Evolutionary conservation across 2,797 vertebrate species (phyloP).

Genomic region (Erpetoichthys calabaricus): DNA sequence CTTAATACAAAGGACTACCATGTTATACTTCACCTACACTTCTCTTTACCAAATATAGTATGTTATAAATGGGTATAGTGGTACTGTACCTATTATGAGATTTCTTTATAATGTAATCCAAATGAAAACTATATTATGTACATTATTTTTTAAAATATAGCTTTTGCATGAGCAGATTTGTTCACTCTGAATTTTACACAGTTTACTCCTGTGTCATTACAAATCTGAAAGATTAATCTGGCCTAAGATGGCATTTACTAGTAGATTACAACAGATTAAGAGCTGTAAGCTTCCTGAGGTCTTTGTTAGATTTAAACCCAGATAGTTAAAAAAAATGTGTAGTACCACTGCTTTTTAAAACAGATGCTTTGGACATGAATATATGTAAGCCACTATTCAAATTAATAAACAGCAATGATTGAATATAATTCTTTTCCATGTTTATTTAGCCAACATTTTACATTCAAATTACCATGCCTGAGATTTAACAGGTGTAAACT

Average conservation of each 20-base stretch:
- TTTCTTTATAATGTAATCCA: not conserved
- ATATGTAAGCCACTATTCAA: conserved; percentile 33
- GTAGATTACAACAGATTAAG: conserved; percentile 57
- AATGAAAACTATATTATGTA: not conserved
- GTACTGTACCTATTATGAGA: not conserved
- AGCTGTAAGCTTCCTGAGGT: conserved; percentile 43
- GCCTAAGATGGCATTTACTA: conserved; percentile 53
- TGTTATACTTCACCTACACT: not conserved
- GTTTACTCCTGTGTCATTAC: conserved; percentile 50
- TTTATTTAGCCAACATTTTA: conserved; percentile 34
- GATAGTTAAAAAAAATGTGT: conserved; percentile 22
- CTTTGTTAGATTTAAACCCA: conserved; percentile 46
- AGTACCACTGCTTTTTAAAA: conserved; percentile 10
- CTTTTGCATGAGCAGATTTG: conserved; percentile 40
- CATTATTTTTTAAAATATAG: conserved; percentile 29
- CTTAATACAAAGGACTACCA: too few species aligned
- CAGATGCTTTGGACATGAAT: conserved; percentile 32
- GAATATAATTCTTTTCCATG: conserved; percentile 24
- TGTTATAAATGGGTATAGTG: not conserved
- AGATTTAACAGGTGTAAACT: conserved; percentile 30
- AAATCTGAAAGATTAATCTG: conserved; percentile 57
- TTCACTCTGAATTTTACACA: conserved; percentile 45
- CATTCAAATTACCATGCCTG: conserved; percentile 39
- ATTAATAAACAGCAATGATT: conserved; percentile 21
- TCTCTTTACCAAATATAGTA: not conserved